phyloP scores from a whole-genome alignment of 2,113 vertebrate genomes.

The Rhinolophus sinicus region DNA sequence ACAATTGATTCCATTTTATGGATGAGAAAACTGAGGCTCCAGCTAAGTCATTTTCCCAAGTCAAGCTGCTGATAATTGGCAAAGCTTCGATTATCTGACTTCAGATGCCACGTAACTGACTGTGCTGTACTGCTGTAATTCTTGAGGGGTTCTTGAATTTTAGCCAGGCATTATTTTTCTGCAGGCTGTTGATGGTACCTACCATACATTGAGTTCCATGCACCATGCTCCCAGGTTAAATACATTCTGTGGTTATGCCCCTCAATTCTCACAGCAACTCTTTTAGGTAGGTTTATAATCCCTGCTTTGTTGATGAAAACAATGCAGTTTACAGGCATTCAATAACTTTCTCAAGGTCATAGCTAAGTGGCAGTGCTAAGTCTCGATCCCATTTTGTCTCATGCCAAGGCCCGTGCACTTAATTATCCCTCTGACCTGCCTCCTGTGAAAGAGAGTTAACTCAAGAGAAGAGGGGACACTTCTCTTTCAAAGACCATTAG shows the following conservation, averaged over 20 bases:
- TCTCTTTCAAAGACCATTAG: background rate
- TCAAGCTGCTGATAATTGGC: background rate
- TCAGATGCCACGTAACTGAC: background rate
- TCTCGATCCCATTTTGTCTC: background rate
- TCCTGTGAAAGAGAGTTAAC: background rate
- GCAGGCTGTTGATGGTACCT: background rate
- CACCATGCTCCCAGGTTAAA: background rate
- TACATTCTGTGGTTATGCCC: background rate
- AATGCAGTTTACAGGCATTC: background rate
- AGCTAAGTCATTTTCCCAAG: background rate
- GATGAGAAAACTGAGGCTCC: background rate
- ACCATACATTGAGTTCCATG: background rate
- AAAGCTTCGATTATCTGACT: background rate
- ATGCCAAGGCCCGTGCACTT: background rate
- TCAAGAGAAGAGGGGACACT: background rate
- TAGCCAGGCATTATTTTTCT: background rate
- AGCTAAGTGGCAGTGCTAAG: background rate
- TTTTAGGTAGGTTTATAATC: background rate
- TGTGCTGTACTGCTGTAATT: background rate
- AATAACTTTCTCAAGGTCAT: background rate
- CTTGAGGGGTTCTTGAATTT: background rate
- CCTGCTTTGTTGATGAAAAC: background rate
- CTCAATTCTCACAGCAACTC: background rate
- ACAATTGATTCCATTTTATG: background rate
- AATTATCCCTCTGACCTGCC: background rate